phyloP scores from a whole-genome alignment of 2,888 invertebrate species.

The Junonia oenone region DNA sequence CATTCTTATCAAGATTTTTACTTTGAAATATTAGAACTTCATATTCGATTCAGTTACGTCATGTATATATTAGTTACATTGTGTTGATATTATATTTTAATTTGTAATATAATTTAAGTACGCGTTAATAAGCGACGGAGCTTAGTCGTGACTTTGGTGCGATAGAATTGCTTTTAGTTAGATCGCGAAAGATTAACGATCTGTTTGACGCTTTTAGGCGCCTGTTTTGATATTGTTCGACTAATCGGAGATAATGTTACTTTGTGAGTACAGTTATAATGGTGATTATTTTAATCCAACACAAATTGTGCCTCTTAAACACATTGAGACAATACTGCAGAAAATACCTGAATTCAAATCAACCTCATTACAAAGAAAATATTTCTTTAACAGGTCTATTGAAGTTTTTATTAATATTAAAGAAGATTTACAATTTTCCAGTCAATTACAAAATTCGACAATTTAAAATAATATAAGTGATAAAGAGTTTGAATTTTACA shows the following conservation, averaged over 20 bases:
- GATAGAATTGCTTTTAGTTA: constrained; percentile 30
- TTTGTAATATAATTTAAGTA: constrained; percentile 38
- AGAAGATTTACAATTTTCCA: not conserved
- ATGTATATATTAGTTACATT: constrained; percentile 45
- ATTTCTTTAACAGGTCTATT: too few species aligned
- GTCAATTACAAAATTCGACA: not conserved
- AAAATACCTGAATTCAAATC: too few species aligned
- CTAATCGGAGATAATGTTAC: not conserved
- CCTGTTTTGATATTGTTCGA: not conserved
- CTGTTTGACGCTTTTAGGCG: constrained; percentile 7
- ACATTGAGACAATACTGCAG: too few species aligned
- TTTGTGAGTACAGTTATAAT: too few species aligned
- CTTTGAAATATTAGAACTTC: constrained; percentile 3
- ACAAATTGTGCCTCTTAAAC: too few species aligned
- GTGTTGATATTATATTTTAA: constrained; percentile 43
- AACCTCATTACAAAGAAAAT: too few species aligned
- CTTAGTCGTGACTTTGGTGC: constrained; percentile 27
- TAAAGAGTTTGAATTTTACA: not conserved
- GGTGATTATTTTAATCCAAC: too few species aligned
- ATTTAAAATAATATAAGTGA: not conserved
- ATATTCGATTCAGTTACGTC: constrained; percentile 20
- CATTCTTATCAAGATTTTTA: not conserved
- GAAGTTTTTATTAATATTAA: not conserved
- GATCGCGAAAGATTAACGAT: constrained; percentile 11
- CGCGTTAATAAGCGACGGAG: constrained; percentile 27